Evolutionary conservation across 2,888 invertebrate species (phyloP).

Genomic region (Sarcophaga subvicina): DNA sequence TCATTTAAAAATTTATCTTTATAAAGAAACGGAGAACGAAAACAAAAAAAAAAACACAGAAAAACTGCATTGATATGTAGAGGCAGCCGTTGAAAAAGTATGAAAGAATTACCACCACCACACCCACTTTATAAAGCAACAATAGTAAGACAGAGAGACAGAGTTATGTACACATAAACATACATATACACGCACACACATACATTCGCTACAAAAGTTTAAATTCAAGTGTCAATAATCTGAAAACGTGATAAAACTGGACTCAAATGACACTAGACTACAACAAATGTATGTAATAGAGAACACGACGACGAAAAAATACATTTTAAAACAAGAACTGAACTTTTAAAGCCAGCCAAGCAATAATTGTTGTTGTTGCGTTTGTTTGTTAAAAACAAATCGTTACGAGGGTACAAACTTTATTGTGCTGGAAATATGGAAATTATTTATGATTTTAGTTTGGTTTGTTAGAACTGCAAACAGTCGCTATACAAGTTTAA

Average conservation of each 20-base stretch:
- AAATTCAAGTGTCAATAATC: conserved; percentile 68
- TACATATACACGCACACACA: conserved; percentile 8
- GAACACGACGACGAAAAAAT: conserved; percentile 6
- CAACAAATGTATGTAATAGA: conserved; percentile 31
- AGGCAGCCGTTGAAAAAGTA: conserved; percentile 10
- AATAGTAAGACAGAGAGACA: conserved; percentile 8
- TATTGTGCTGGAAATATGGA: no score
- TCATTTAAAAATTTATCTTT: conserved; percentile 32
- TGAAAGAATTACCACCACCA: conserved; percentile 23
- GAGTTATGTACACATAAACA: no score
- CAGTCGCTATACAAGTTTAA: no score
- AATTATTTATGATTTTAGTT: no score
- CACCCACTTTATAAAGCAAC: conserved; percentile 54
- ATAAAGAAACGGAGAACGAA: conserved; percentile 5
- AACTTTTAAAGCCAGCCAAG: not conserved
- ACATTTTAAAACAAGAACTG: not conserved
- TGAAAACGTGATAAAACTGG: conserved; percentile 67
- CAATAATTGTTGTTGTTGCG: no score
- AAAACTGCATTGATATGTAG: conserved; percentile 43
- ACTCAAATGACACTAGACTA: conserved; percentile 62
- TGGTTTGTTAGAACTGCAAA: no score
- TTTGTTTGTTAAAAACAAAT: no score
- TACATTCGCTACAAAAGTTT: not conserved
- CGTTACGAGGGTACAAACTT: no score
- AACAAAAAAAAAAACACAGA: conserved; percentile 48